Evolutionary conservation across 2,797 vertebrate genomes (phyloP), one percentile per base, ranked within the genome.

Genomic region (Onychomys leucogaster): DNA sequence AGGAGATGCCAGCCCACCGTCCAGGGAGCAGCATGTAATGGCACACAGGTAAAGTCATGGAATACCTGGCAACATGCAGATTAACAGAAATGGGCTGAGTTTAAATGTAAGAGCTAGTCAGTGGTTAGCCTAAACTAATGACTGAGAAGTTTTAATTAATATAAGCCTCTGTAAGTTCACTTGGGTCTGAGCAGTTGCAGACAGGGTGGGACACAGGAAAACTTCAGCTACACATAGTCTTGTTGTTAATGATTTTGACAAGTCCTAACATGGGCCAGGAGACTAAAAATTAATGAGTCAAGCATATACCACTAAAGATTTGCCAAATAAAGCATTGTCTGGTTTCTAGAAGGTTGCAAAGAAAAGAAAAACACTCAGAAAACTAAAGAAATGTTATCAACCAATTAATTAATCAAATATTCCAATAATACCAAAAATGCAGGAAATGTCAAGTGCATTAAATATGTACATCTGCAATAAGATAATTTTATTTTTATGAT

Each of bases 401-500:
- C 34, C 41, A 77, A 65, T 89, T 34, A 69, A 52, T 77, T 27
- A 95, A 75, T 17, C 21, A 29, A 82, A 4, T 65, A 55, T 41
- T 52, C 34, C 34, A 78, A 59, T 61, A 83, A 82, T 21, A 69
- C 19, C 19, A 80, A 46, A 7, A 37, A 71, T 4, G 3, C 9
- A 77, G 27, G 37, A 88, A 89, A 69, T n/a, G 32, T 6, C 82
- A 90, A 59, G 14, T 93, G 71, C 2, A 32, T 71, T 67, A 92
- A 92, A 83, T 12, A 13, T 84, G 0, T 67, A 9, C 71, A 46
- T 13, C 57, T 93, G 7, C n/a, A 94, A 89, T 82, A 55, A 81
- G 9, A 27, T 61, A 46, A 29, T 73, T 91, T 92, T 59, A 82
- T 77, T 92, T 80, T 93, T 90, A 41, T 86, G 37, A 34, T 43